A percentile compares a stretch with the other conserved stretches of the same genome.
These are phyloP conservation scores for Prolemur simus DNA, from an alignment of 2,113 vertebrate species.

Conservation along the genomic window DNA sequence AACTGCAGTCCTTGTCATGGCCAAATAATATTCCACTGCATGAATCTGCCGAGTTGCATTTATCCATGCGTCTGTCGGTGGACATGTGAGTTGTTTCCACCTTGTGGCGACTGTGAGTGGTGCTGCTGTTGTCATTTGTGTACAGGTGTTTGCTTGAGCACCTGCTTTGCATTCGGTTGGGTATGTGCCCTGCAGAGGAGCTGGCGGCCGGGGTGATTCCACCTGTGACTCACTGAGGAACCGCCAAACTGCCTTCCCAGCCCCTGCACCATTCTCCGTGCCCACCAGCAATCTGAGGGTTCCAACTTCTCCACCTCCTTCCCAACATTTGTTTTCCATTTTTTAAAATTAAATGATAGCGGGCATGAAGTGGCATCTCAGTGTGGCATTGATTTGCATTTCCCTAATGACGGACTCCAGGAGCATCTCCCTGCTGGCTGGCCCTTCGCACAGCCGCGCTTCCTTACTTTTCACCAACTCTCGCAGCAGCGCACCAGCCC, in stretches of 20 bases:
- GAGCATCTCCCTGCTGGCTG: no score
- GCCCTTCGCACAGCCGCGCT: no score
- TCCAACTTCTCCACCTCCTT: neutral
- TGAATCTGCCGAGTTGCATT: rapidly evolving
- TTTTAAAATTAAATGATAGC: no score
- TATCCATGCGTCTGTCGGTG: neutral
- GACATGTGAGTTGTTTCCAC: neutral
- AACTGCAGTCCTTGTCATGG: neutral
- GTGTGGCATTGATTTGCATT: neutral
- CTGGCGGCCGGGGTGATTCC: neutral
- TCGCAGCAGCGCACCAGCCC: rapidly evolving
- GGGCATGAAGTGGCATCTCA: neutral
- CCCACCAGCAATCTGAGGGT: neutral
- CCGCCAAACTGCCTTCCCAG: neutral
- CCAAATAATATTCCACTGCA: rapidly evolving
- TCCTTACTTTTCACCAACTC: neutral
- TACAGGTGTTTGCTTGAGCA: neutral
- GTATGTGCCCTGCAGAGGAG: neutral
- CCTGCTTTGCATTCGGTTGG: neutral
- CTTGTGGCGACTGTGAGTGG: neutral
- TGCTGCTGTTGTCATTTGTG: neutral
- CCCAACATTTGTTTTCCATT: neutral
- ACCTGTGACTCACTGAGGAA: neutral
- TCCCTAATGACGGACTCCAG: rapidly evolving
- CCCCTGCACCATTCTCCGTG: neutral